These are phyloP conservation scores for Synanthedon formicaeformis DNA, from an alignment of 2,888 invertebrate genomes.

Conservation along the genomic window DNA sequence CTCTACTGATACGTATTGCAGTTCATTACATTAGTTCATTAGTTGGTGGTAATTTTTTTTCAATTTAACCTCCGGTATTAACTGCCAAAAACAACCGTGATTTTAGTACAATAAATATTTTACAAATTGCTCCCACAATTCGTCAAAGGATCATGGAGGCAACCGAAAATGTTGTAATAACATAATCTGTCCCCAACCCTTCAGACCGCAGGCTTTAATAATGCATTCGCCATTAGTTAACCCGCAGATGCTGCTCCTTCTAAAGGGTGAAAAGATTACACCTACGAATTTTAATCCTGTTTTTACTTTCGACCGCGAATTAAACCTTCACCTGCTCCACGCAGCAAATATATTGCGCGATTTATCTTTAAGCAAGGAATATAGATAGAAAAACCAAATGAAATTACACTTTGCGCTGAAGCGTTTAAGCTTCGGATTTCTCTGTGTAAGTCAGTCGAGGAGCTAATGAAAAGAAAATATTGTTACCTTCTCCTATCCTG, in stretches of 20 bases:
- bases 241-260: conserved; percentile 60
- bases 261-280: conserved; percentile 57
- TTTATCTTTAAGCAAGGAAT: conserved; percentile 7
- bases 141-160: conserved; percentile 2
- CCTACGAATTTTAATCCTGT: conserved; percentile 31
- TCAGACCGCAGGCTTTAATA: conserved; percentile 49
- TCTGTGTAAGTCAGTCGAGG: conserved; percentile 1
- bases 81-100: too few relatives aligned
- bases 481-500: conserved; percentile 3
- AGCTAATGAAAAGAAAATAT: conserved; percentile 13
- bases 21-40: too few relatives aligned
- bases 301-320: conserved; percentile 22
- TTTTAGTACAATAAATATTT: not conserved
- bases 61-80: too few relatives aligned
- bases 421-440: not conserved
- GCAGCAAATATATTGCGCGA: not conserved
- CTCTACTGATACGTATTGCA: too few relatives aligned
- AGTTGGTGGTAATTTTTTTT: too few relatives aligned
- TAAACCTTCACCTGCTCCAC: not conserved
- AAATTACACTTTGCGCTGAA: not conserved
- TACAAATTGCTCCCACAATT: conserved; percentile 7
- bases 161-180: conserved; percentile 38
- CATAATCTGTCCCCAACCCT: conserved; percentile 64
- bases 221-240: conserved; percentile 67
- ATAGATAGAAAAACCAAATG: conserved; percentile 11